Evolutionary conservation across 2,797 vertebrate genomes (phyloP).

Genomic region (Stomatorhinus walkeri): DNA sequence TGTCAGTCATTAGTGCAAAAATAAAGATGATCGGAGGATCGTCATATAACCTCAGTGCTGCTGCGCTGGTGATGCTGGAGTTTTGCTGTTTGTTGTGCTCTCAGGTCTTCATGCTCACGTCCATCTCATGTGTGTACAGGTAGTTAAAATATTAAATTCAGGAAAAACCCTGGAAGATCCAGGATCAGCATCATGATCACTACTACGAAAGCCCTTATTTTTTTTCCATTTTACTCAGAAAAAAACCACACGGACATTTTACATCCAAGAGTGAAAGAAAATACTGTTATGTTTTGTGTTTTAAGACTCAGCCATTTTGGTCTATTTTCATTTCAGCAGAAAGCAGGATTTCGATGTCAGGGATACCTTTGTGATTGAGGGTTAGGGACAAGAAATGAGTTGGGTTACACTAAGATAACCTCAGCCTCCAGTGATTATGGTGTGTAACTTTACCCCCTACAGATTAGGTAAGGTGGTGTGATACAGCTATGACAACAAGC

Average conservation of each 20-base stretch:
- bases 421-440: background rate
- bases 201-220: background rate
- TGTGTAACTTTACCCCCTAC: background rate
- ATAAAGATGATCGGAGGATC: background rate
- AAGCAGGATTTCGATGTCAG: background rate
- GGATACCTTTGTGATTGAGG: background rate
- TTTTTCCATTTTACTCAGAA: background rate
- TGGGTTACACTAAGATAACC: background rate
- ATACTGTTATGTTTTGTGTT: background rate
- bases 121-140: conserved; percentile 97
- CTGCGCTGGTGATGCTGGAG: conserved; percentile 94
- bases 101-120: conserved; percentile 97
- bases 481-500: background rate
- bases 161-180: conserved; percentile 5
- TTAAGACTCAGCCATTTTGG: background rate
- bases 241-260: background rate
- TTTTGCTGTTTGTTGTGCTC: conserved; percentile 73
- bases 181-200: background rate
- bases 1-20: background rate
- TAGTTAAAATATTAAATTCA: conserved; percentile 90
- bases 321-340: background rate
- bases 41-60: conserved; percentile 75
- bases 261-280: background rate
- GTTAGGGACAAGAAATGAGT: background rate
- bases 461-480: background rate